A percentile compares a stretch with the other conserved stretches of the same genome.
Conservation (phyloP, 1,140 invertebrate genomes). For the Colletes latitarsis region DNA sequence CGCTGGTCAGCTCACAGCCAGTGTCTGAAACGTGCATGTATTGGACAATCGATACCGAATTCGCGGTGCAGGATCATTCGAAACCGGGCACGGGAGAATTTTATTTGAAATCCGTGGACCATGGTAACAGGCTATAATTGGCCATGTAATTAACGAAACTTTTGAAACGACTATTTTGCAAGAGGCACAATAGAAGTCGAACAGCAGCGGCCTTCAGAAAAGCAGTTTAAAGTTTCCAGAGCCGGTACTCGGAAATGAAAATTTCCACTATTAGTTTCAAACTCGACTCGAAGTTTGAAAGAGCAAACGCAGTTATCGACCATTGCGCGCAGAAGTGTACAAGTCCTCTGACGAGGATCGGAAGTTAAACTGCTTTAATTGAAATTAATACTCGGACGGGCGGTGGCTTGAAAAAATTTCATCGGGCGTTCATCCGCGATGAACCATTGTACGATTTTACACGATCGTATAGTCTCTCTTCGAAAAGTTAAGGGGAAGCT, state of each 20-base stretch:
- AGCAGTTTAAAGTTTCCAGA: constrained; percentile 15
- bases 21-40: constrained; percentile 69
- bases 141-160: constrained; percentile 15
- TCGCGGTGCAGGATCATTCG: background rate
- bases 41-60: background rate
- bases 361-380: constrained; percentile 22
- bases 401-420: background rate
- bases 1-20: constrained; percentile 71
- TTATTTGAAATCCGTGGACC: too few species aligned
- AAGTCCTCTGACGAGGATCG: background rate
- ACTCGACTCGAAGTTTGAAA: constrained; percentile 20
- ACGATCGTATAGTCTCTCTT: too few species aligned
- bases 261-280: constrained; percentile 36
- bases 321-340: constrained; percentile 1
- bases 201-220: background rate
- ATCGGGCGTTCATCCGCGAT: too few species aligned
- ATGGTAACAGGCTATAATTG: too few species aligned
- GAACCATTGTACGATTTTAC: background rate
- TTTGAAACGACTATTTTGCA: constrained; percentile 1
- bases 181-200: constrained; percentile 12
- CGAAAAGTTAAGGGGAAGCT: too few species aligned
- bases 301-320: constrained; percentile 14
- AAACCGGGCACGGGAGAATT: too few species aligned
- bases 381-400: background rate
- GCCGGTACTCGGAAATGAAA: constrained; percentile 23